Evolutionary conservation across 2,888 invertebrate species (phyloP).

Genomic region (Balanococcus diminutus): DNA sequence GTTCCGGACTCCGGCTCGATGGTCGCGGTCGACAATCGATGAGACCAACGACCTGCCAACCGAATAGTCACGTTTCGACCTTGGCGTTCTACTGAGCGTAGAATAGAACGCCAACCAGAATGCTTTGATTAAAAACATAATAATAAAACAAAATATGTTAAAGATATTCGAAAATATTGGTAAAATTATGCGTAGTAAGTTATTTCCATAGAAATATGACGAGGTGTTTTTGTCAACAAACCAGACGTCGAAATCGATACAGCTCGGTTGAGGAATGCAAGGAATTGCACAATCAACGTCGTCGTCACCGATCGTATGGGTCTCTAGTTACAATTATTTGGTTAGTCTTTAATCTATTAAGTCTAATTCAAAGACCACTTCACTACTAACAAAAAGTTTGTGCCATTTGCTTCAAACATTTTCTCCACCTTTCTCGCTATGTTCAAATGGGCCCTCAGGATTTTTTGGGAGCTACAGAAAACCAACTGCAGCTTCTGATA

Average conservation of each 20-base stretch:
- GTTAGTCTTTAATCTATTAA: no score
- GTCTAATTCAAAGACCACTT: no score
- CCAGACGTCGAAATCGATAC: background rate
- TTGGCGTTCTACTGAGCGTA: background rate
- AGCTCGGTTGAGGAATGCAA: background rate
- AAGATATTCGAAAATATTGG: background rate
- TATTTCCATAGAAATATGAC: background rate
- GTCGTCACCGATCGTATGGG: no score
- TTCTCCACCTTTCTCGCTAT: no score
- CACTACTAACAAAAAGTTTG: no score
- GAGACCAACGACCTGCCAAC: background rate
- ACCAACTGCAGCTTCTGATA: no score
- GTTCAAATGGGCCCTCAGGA: no score
- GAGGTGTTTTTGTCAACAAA: slow-evolving; percentile 1
- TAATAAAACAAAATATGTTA: background rate
- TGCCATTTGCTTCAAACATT: no score
- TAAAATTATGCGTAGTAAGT: background rate
- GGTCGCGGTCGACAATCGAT: background rate
- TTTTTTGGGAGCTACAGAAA: no score
- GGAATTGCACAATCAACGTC: background rate
- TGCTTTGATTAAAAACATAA: background rate
- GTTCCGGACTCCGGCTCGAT: background rate
- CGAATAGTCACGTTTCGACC: slow-evolving; percentile 28
- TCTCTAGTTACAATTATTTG: no score
- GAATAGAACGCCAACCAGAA: background rate